Percentiles rank a stretch among this genome's conserved stretches.
Conservation (phyloP, 1,140 invertebrate species). For the Drosophila simulans region DNA sequence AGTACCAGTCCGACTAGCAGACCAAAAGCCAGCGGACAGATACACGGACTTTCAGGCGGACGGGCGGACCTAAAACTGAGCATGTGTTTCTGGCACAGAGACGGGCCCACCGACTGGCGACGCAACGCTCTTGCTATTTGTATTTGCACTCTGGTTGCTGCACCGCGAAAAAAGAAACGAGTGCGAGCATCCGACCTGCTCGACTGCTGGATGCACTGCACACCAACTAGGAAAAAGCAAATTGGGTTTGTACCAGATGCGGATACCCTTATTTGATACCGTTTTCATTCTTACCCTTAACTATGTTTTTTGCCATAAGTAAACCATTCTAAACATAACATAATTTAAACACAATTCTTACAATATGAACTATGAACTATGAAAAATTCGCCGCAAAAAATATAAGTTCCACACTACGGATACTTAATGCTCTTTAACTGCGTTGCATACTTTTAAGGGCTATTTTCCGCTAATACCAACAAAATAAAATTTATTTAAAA, state of each 20-base stretch:
- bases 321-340: no score
- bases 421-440: not conserved
- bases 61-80: conserved; percentile 36
- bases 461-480: not conserved
- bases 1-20: conserved; percentile 31
- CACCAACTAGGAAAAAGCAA: not conserved
- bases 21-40: conserved; percentile 13
- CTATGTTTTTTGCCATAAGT: no score
- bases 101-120: conserved; percentile 27
- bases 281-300: no score
- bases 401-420: not conserved
- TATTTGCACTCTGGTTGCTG: conserved; percentile 64
- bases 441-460: not conserved
- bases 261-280: no score
- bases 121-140: conserved; percentile 53
- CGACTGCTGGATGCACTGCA: conserved; percentile 28
- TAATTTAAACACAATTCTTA: no score
- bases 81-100: conserved; percentile 38
- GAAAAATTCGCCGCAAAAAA: not conserved
- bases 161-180: conserved; percentile 39
- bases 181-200: not conserved
- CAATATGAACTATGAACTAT: no score
- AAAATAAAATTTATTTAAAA: no score
- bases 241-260: not conserved
- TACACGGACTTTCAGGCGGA: conserved; percentile 7